These are phyloP conservation scores for Morone saxatilis DNA, from an alignment of 2,113 vertebrate species.

Conservation along the genomic window DNA sequence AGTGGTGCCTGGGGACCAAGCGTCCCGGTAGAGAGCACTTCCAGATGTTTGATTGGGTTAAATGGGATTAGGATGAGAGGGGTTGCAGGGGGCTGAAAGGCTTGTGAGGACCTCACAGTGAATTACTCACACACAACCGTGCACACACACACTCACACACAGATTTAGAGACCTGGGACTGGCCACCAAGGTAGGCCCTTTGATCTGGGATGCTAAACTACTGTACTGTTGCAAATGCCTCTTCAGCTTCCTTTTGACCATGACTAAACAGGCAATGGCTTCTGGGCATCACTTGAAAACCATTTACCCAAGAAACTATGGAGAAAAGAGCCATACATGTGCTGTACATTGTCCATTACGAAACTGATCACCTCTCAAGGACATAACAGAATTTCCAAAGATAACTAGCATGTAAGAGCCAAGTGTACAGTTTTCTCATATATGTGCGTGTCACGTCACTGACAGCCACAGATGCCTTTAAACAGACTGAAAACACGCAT, in stretches of 20 bases:
- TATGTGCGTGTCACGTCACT: slow-evolving; percentile 2
- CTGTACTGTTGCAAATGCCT: slow-evolving; percentile 6
- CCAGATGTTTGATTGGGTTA: slow-evolving; percentile 81
- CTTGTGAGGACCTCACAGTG: slow-evolving; percentile 58
- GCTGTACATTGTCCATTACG: neutral
- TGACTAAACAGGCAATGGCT: neutral
- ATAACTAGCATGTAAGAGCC: neutral
- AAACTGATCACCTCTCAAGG: neutral
- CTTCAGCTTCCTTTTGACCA: slow-evolving; percentile 24
- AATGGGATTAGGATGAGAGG: slow-evolving; percentile 63
- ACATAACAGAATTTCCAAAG: neutral
- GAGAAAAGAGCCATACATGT: too few species aligned
- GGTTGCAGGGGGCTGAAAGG: slow-evolving; percentile 45
- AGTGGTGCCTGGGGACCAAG: slow-evolving; percentile 49
- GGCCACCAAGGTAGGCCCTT: slow-evolving; percentile 60
- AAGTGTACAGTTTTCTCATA: slow-evolving; percentile 6
- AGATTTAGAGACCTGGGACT: slow-evolving; percentile 30
- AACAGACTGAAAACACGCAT: slow-evolving; percentile 19
- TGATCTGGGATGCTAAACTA: slow-evolving; percentile 42
- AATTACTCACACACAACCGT: slow-evolving; percentile 36
- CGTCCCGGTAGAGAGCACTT: slow-evolving; percentile 64
- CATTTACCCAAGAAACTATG: neutral
- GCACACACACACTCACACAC: slow-evolving; percentile 7
- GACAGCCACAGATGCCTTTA: slow-evolving; percentile 18
- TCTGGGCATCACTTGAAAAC: neutral